Conservation (phyloP, 2,797 vertebrate genomes). For the Aplochiton taeniatus region DNA sequence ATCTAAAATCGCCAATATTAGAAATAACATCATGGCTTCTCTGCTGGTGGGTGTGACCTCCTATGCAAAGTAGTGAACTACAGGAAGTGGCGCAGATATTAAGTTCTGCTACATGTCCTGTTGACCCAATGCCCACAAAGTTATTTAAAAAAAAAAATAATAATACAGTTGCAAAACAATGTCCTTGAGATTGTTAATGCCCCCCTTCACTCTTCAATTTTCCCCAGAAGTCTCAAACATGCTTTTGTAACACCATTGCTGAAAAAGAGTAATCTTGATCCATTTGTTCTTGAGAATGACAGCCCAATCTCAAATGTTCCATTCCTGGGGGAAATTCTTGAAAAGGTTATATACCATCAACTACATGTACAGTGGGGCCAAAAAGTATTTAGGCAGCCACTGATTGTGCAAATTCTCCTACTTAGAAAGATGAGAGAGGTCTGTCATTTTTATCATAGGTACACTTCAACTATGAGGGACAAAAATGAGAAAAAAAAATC, state of each 20-base stretch:
- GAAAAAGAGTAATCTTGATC: constrained; percentile 1
- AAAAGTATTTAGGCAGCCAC: too few relatives aligned
- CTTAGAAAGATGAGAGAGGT: too few relatives aligned
- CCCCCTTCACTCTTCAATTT: not conserved
- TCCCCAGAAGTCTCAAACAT: not conserved
- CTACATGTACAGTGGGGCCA: too few relatives aligned
- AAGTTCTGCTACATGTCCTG: constrained; percentile 5
- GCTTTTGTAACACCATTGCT: not conserved
- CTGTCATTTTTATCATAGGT: too few relatives aligned
- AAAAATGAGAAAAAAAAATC: too few relatives aligned
- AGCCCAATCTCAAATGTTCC: not conserved
- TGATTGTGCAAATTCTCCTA: too few relatives aligned
- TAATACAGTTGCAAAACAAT: constrained; percentile 14
- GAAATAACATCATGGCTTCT: too few relatives aligned
- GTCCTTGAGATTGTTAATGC: not conserved
- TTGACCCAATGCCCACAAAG: constrained; percentile 1
- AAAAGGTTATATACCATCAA: not conserved
- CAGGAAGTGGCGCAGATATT: too few relatives aligned
- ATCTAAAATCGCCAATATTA: too few relatives aligned
- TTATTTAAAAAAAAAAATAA: not conserved
- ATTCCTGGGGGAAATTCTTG: not conserved
- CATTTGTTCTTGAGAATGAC: not conserved
- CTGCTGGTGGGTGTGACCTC: too few relatives aligned
- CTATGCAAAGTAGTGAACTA: too few relatives aligned
- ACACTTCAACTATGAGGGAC: too few relatives aligned